Evolutionary conservation across 2,113 vertebrate genomes (phyloP), one percentile per base, ranked within the genome.

Genomic region (Indri indri): DNA sequence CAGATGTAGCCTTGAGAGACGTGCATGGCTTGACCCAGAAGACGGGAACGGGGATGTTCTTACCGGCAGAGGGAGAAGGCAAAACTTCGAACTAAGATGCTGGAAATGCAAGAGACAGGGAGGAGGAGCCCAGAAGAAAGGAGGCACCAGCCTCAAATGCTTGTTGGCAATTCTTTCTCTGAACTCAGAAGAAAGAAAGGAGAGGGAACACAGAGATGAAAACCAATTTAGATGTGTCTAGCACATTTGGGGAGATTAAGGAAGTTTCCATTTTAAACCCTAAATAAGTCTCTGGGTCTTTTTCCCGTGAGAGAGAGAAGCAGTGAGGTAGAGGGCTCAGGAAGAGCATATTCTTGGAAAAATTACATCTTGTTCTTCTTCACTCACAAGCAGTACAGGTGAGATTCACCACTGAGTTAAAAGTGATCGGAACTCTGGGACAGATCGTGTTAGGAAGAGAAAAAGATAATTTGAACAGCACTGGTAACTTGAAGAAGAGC

Each of bases 101-200:
- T 6, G 27, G 63, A 42, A 8, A 6, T 0, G 3, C 37, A 9
- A 25, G 37, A 10, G 10, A 30, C 0, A 10, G 45, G 30, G 22
- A 13, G 10, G 6, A 6, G 13, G 45, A 40, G 76, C 34, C 18
- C 14, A 9, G 52, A 40, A 34, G 13, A 8, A 3, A 30, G 27
- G 50, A 0, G 47, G 2, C 68, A 40, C 6, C 57, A 2, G 37
- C 7, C 59, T 12, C 2, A 30, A 30, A 1, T 0, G 8, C 20
- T 0, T 2, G 12, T 0, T 37, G 25, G 20, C 13, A 2, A 1
- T 25, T 34, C 76, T 45, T 18, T 32, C 30, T 77, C 80, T 27
- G 30, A 63, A 52, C 52, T 16, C 0, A 32, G 45, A 25, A 77
- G 37, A 40, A 5, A 71, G 30, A 25, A 61, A 18, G 6, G n/a